These are phyloP conservation scores for Columba guinea DNA, from an alignment of 2,797 vertebrate genomes.

Conservation along the genomic window DNA sequence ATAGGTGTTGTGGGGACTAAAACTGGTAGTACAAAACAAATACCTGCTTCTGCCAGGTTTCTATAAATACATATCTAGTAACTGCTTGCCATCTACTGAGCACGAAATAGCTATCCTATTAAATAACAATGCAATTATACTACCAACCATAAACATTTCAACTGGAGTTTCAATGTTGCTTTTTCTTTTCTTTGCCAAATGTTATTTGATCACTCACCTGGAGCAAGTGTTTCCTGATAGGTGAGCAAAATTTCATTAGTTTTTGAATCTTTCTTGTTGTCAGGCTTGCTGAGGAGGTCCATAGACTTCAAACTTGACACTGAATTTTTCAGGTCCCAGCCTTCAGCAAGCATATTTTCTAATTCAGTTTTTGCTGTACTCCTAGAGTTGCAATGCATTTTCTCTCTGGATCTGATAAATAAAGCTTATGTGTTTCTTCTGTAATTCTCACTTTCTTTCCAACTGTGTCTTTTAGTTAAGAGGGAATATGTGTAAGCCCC, in stretches of 20 bases:
- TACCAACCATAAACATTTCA: background rate
- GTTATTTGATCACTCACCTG: background rate
- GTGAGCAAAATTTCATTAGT: background rate
- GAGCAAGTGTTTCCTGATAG: background rate
- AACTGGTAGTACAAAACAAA: background rate
- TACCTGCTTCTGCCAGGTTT: slow-evolving; percentile 17
- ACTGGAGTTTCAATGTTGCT: background rate
- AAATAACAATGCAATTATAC: slow-evolving; percentile 6
- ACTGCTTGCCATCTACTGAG: background rate
- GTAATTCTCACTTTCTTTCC: background rate
- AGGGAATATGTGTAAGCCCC: background rate
- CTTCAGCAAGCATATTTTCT: background rate
- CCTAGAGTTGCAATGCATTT: background rate
- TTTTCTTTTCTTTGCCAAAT: background rate
- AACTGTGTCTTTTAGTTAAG: background rate
- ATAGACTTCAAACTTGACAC: background rate
- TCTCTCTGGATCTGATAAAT: background rate
- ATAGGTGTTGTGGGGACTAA: background rate
- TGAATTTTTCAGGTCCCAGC: background rate
- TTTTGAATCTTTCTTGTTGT: background rate
- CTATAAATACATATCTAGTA: slow-evolving; percentile 31
- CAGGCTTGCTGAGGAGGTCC: background rate
- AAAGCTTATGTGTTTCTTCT: background rate
- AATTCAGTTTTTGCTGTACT: background rate
- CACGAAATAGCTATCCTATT: background rate